Conservation (phyloP, 2,113 vertebrate genomes). For the Pangasianodon hypophthalmus region DNA sequence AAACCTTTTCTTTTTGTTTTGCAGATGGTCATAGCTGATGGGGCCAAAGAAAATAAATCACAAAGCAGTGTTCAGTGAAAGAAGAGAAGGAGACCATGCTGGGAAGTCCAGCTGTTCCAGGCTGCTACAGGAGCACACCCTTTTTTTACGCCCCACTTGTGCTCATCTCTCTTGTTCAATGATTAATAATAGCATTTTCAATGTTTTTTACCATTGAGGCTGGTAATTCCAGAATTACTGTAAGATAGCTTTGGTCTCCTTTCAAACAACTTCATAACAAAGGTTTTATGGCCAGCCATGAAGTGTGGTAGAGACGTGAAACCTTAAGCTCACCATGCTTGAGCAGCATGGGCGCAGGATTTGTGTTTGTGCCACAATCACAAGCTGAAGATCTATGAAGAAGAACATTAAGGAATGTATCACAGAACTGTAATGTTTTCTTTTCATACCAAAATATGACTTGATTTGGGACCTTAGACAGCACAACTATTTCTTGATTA, state of each 20-base stretch:
- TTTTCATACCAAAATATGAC: conserved; percentile 33
- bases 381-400: conserved; percentile 25
- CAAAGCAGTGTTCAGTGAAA: conserved; percentile 27
- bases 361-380: conserved; percentile 14
- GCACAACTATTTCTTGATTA: conserved; percentile 35
- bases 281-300: conserved; percentile 35
- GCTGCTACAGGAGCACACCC: conserved; percentile 19
- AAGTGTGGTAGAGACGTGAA: conserved; percentile 37
- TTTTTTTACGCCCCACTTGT: not conserved
- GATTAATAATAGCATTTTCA: conserved; percentile 16
- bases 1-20: conserved; percentile 33
- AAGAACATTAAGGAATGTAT: not conserved
- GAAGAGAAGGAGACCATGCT: conserved; percentile 24
- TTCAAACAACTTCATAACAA: conserved; percentile 52
- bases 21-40: conserved; percentile 55
- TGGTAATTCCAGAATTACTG: not conserved
- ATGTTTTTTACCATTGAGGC: not conserved
- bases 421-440: conserved; percentile 1
- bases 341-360: conserved; percentile 21
- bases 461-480: conserved; percentile 24
- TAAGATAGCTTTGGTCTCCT: not conserved
- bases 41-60: conserved; percentile 30
- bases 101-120: conserved; percentile 23
- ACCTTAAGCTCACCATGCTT: conserved; percentile 39
- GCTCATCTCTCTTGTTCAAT: conserved; percentile 3